Conservation (phyloP, 2,113 vertebrate species). For the Poicephalus meyeri region DNA sequence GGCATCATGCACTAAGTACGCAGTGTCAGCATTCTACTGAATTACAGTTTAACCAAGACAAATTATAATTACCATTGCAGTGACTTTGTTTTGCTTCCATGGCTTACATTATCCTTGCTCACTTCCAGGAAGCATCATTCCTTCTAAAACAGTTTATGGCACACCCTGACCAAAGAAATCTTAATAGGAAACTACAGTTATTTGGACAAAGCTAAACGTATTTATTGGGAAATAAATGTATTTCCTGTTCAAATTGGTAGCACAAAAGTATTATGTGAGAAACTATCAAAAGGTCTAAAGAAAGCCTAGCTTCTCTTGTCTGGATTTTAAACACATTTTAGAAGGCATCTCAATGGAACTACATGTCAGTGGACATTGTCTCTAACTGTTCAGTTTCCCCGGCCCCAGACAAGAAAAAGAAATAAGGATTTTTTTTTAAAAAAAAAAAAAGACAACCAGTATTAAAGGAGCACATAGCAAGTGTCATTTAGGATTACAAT, state of each 20-base stretch:
- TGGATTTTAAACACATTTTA: neutral
- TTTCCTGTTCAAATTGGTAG: slow-evolving; percentile 9
- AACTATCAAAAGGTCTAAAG: neutral
- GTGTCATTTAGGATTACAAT: neutral
- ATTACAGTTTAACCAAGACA: neutral
- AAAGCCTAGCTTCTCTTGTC: neutral
- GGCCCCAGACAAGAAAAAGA: neutral
- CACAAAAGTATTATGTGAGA: neutral
- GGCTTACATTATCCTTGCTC: neutral
- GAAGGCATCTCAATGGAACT: neutral
- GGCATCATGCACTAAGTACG: neutral
- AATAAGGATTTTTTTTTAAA: neutral
- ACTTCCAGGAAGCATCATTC: neutral
- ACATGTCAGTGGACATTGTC: neutral
- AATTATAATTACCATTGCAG: neutral
- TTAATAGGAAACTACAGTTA: slow-evolving; percentile 24
- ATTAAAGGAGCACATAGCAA: neutral
- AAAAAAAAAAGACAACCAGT: neutral
- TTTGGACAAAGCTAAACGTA: neutral
- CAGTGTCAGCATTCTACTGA: neutral
- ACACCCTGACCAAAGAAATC: neutral
- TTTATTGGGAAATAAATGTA: slow-evolving; percentile 32
- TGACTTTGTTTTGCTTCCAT: slow-evolving; percentile 1
- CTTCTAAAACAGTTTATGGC: slow-evolving; percentile 30
- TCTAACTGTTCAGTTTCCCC: neutral